Conservation (phyloP, 2,113 vertebrate genomes). For the Zingel zingel region DNA sequence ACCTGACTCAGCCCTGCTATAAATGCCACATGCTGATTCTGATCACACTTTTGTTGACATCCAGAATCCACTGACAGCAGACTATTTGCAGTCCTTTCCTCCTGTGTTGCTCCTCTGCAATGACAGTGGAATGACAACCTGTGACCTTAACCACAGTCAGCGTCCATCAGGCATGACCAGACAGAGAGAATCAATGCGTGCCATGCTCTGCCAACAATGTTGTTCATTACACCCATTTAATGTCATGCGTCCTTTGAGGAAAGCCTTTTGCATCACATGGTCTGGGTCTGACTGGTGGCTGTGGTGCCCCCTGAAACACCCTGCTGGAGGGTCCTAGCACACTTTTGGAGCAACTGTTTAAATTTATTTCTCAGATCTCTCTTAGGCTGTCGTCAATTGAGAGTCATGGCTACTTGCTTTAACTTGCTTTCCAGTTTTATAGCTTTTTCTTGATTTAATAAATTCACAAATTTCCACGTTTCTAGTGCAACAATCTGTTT, state of each 20-base stretch:
- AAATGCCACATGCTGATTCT: not conserved
- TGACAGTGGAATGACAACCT: not conserved
- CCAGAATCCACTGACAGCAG: not conserved
- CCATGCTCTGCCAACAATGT: not conserved
- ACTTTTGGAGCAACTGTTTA: constrained; percentile 22
- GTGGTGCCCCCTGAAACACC: not conserved
- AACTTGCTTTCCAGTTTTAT: not conserved
- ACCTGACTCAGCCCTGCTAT: constrained; percentile 6
- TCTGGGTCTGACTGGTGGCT: constrained; percentile 12
- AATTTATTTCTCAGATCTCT: not conserved
- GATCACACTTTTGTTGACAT: not conserved
- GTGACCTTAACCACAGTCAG: constrained; percentile 1
- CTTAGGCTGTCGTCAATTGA: constrained; percentile 2
- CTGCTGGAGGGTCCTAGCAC: constrained; percentile 13
- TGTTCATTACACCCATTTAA: constrained; percentile 15
- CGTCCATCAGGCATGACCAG: constrained; percentile 7
- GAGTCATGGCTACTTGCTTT: not conserved
- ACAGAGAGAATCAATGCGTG: not conserved
- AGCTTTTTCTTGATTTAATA: not conserved
- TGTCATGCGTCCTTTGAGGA: not conserved
- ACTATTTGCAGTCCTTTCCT: not conserved
- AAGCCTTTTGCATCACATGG: constrained; percentile 16
- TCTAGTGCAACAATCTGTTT: not conserved
- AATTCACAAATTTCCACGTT: not conserved
- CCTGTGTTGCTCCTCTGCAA: not conserved